Evolutionary conservation across 1,140 invertebrate species (phyloP).

Genomic region (Pogonomyrmex californicus): DNA sequence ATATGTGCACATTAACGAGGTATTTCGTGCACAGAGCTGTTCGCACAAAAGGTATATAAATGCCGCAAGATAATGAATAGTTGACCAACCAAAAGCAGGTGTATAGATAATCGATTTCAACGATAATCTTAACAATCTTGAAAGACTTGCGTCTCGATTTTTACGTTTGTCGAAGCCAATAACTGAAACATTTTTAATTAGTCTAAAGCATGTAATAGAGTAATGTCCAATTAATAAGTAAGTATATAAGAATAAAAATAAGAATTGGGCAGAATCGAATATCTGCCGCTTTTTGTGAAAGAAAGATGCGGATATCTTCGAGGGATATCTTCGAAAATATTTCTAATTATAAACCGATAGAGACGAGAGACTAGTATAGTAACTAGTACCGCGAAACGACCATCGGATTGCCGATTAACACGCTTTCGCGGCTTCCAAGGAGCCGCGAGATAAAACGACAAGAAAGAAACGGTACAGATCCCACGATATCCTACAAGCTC

Average conservation of each 20-base stretch:
- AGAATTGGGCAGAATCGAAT: background rate
- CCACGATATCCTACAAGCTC: slow-evolving; percentile 49
- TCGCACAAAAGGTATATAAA: slow-evolving; percentile 52
- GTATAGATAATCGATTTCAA: slow-evolving; percentile 22
- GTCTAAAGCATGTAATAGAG: background rate
- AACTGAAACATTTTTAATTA: background rate
- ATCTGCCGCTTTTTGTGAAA: background rate
- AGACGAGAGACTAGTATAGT: background rate
- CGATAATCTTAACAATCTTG: background rate
- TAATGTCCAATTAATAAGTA: background rate
- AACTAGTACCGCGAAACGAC: background rate
- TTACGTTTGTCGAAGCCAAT: background rate
- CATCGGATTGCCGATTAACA: slow-evolving; percentile 9
- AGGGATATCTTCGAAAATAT: background rate
- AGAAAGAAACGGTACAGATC: slow-evolving; percentile 54
- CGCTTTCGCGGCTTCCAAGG: slow-evolving; percentile 27
- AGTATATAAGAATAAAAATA: background rate
- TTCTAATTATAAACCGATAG: slow-evolving; percentile 1
- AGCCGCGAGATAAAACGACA: slow-evolving; percentile 51
- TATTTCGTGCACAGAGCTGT: slow-evolving; percentile 48
- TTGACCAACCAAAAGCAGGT: background rate
- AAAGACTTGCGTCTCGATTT: background rate
- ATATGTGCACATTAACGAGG: slow-evolving; percentile 56
- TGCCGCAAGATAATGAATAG: slow-evolving; percentile 44
- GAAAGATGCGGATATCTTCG: background rate